Evolutionary conservation across 2,797 vertebrate genomes (phyloP).

Genomic region (Pelobates cultripes): DNA sequence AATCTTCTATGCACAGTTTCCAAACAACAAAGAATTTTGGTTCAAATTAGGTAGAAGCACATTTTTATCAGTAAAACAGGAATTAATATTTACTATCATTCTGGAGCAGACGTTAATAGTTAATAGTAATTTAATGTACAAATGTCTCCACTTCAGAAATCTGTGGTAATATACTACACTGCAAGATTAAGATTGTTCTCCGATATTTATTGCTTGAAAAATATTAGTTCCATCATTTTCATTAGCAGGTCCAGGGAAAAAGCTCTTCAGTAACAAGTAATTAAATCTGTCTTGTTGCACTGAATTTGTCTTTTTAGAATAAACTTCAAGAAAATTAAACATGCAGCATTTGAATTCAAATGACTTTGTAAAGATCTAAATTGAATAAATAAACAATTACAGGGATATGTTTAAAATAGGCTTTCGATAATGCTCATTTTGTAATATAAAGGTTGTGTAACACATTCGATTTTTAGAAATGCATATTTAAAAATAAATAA

Average conservation of each 20-base stretch:
- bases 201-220: slow-evolving; percentile 20
- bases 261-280: slow-evolving; percentile 22
- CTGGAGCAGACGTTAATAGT: no score
- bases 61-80: no score
- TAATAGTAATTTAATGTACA: no score
- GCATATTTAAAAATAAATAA: no score
- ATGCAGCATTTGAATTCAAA: slow-evolving; percentile 17
- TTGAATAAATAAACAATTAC: not conserved
- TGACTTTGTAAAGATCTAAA: slow-evolving; percentile 1
- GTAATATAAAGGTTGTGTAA: no score
- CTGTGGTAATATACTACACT: no score
- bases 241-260: slow-evolving; percentile 17
- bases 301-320: slow-evolving; percentile 9
- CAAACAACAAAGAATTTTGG: no score
- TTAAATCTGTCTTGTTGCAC: slow-evolving; percentile 27
- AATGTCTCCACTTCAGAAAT: not conserved
- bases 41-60: no score
- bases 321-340: not conserved
- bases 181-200: no score
- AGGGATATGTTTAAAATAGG: not conserved
- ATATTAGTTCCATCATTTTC: slow-evolving; percentile 30
- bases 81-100: no score
- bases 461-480: no score
- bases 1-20: no score
- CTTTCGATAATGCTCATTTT: not conserved